phyloP scores from a whole-genome alignment of 2,888 invertebrate species.

The Drosophila merina region DNA sequence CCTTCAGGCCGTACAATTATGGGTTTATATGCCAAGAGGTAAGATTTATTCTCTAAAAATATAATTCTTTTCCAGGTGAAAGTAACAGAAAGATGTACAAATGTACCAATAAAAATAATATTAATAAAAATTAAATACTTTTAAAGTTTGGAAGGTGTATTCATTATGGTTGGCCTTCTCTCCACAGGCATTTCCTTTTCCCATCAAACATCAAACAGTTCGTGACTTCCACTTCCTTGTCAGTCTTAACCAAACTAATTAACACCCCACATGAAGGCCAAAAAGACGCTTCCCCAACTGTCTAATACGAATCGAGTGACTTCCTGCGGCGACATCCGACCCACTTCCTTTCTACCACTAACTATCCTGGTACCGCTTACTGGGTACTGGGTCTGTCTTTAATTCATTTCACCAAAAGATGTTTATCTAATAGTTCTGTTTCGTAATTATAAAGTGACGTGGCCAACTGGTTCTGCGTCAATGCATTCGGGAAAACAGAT shows the following conservation, averaged over 20 bases:
- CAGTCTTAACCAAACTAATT: conserved; percentile 49
- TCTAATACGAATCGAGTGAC: conserved; percentile 47
- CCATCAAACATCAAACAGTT: conserved; percentile 34
- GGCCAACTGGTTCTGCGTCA: conserved; percentile 68
- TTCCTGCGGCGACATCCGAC: conserved; percentile 65
- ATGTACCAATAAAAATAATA: background rate
- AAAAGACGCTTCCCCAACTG: conserved; percentile 37
- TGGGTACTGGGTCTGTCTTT: conserved; percentile 24
- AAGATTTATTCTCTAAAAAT: conserved; percentile 33
- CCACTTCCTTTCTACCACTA: conserved; percentile 53
- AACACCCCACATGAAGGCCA: conserved; percentile 59
- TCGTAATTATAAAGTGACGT: conserved; percentile 70
- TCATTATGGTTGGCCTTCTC: conserved; percentile 1
- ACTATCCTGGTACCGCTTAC: conserved; percentile 57
- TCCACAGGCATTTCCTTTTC: conserved; percentile 3
- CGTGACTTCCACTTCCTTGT: conserved; percentile 30
- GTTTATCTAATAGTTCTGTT: conserved; percentile 70
- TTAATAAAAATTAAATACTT: background rate
- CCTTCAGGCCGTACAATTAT: conserved; percentile 75
- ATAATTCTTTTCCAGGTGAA: background rate
- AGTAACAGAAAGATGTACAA: background rate
- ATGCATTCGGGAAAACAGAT: conserved; percentile 39
- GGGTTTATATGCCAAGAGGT: conserved; percentile 77
- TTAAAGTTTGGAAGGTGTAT: conserved; percentile 1
- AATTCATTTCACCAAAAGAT: conserved; percentile 48